A percentile compares a stretch with the other conserved stretches of the same genome.
phyloP scores from a whole-genome alignment of 2,113 vertebrate genomes.

The Ciconia stormi region DNA sequence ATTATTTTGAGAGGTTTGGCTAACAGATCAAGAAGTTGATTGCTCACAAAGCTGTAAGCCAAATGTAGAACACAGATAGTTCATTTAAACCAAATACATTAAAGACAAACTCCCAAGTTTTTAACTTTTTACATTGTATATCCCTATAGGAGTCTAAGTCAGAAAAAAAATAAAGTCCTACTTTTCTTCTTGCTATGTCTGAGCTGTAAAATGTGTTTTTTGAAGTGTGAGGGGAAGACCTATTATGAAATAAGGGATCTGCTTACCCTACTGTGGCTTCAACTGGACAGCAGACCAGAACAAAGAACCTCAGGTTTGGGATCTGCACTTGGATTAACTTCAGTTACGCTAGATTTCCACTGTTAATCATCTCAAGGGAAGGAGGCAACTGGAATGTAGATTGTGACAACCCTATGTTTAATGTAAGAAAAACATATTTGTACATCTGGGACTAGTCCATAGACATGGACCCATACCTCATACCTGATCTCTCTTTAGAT shows the following conservation, averaged over 20 bases:
- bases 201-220: fast-evolving
- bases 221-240: neutral
- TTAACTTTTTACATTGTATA: neutral
- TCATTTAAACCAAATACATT: neutral
- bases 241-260: neutral
- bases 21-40: neutral
- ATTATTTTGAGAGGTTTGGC: neutral
- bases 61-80: neutral
- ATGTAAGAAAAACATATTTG: neutral
- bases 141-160: neutral
- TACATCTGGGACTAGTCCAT: neutral
- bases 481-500: neutral
- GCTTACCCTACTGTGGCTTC: neutral
- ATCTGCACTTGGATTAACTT: neutral
- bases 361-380: neutral
- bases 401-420: neutral
- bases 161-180: neutral
- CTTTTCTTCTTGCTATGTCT: neutral
- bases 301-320: neutral
- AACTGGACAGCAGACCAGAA: neutral
- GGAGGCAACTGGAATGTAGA: neutral
- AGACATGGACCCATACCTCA: neutral
- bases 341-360: neutral
- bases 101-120: neutral
- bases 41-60: neutral